These are phyloP conservation scores for Orestias chungarensis DNA, from an alignment of 2,797 vertebrate species.

Conservation along the genomic window DNA sequence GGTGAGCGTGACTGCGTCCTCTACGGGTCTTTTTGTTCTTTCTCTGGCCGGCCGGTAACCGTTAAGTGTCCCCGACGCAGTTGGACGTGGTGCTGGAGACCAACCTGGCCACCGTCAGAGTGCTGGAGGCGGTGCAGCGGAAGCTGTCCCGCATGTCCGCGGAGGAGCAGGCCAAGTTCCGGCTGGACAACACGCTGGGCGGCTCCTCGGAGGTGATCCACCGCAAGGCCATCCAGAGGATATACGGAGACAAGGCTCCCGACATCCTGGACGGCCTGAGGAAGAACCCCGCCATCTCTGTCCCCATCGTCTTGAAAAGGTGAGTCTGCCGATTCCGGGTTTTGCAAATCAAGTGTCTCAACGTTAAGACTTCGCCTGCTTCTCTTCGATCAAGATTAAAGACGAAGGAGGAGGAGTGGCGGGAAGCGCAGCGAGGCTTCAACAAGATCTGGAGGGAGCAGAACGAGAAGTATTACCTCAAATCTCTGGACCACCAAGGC, in stretches of 20 bases:
- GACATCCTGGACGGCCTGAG: slow-evolving; percentile 97
- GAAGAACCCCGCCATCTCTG: slow-evolving; percentile 92
- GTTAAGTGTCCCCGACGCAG: slow-evolving; percentile 79
- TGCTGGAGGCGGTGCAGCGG: slow-evolving; percentile 93
- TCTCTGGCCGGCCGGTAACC: too few relatives aligned
- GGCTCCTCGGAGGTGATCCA: slow-evolving; percentile 97
- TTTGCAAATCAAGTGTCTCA: background rate
- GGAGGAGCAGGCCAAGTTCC: slow-evolving; percentile 92
- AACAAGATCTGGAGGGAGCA: slow-evolving; percentile 99
- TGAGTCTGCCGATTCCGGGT: too few relatives aligned
- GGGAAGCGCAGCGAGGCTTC: slow-evolving; percentile 97
- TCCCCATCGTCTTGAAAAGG: slow-evolving; percentile 98
- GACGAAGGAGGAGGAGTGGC: slow-evolving; percentile 98
- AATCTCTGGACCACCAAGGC: slow-evolving; percentile 98
- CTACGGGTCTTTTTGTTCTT: background rate
- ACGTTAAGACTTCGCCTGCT: background rate
- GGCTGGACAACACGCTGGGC: slow-evolving; percentile 94
- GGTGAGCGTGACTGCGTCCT: slow-evolving; percentile 73
- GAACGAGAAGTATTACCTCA: slow-evolving; percentile 99
- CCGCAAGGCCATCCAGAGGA: slow-evolving; percentile 98
- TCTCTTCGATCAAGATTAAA: slow-evolving; percentile 84
- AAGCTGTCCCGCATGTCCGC: slow-evolving; percentile 95
- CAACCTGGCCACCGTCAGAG: slow-evolving; percentile 94
- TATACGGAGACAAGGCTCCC: slow-evolving; percentile 97
- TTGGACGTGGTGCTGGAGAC: slow-evolving; percentile 98